These are phyloP conservation scores for Philopedon plagiatum DNA, from an alignment of 2,888 invertebrate genomes.

Conservation along the genomic window DNA sequence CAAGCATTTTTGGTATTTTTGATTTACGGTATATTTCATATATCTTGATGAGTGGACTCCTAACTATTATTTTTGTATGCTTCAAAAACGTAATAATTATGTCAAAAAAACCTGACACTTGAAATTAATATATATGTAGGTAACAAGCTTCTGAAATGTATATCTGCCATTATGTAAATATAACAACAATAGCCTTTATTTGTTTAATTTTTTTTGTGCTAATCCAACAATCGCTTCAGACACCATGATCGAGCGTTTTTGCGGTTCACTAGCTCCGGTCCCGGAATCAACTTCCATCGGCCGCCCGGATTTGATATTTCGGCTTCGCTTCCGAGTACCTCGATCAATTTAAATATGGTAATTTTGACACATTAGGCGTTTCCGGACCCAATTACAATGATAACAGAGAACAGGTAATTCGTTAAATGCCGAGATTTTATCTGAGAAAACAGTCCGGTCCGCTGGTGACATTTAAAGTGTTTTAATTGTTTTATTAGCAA, in stretches of 20 bases:
- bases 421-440: conserved; percentile 13
- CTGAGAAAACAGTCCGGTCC: not conserved
- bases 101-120: no score
- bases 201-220: not conserved
- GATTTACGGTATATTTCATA: no score
- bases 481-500: conserved; percentile 10
- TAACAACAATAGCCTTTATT: no score
- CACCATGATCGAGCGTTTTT: conserved; percentile 6
- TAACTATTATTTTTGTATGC: no score
- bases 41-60: no score
- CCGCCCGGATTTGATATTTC: conserved; percentile 5
- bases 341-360: conserved; percentile 2
- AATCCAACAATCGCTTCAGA: not conserved
- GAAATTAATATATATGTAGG: no score
- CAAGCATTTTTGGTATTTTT: no score
- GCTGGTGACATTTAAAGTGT: not conserved
- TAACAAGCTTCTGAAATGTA: no score
- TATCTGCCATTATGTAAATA: no score
- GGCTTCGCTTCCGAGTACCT: not conserved
- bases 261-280: not conserved
- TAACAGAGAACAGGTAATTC: conserved; percentile 8
- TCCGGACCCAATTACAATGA: conserved; percentile 12
- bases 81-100: no score
- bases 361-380: conserved; percentile 3
- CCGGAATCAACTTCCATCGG: not conserved